These are phyloP conservation scores for Branchinecta lynchi DNA, from an alignment of 1,140 invertebrate species.

Conservation along the genomic window DNA sequence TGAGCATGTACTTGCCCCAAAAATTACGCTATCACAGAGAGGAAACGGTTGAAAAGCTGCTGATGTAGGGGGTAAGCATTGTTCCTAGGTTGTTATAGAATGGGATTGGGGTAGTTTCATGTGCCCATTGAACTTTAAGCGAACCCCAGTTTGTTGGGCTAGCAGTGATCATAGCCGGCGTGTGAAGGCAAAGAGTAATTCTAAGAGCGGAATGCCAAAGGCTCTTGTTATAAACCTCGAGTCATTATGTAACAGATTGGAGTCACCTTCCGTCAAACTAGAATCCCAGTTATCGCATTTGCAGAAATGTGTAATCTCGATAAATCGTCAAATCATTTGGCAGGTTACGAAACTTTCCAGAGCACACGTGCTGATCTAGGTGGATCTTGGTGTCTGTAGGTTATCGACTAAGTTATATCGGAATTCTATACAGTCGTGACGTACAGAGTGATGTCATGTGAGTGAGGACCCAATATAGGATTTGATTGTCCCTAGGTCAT, in stretches of 20 bases:
- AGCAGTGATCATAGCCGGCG: not conserved
- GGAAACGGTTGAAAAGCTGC: too few species aligned
- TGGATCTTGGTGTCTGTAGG: not conserved
- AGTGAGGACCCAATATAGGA: too few species aligned
- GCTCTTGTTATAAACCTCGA: not conserved
- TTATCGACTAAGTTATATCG: not conserved
- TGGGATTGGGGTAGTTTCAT: too few species aligned
- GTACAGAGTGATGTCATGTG: too few species aligned
- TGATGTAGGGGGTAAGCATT: too few species aligned
- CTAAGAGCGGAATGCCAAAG: not conserved
- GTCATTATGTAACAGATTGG: conserved; percentile 9
- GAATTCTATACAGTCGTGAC: too few species aligned
- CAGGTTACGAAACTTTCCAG: conserved; percentile 5
- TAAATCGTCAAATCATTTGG: conserved; percentile 4
- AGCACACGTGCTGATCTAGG: conserved; percentile 4
- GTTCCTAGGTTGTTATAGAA: too few species aligned
- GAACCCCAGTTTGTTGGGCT: not conserved
- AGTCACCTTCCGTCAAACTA: not conserved
- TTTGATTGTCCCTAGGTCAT: too few species aligned
- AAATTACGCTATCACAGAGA: too few species aligned
- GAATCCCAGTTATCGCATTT: conserved; percentile 1
- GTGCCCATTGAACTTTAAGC: too few species aligned
- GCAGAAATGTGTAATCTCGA: not conserved
- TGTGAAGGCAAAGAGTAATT: not conserved
- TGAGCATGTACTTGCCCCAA: too few species aligned